Evolutionary conservation across 2,888 invertebrate species (phyloP).

Genomic region (Xestia ashworthii): DNA sequence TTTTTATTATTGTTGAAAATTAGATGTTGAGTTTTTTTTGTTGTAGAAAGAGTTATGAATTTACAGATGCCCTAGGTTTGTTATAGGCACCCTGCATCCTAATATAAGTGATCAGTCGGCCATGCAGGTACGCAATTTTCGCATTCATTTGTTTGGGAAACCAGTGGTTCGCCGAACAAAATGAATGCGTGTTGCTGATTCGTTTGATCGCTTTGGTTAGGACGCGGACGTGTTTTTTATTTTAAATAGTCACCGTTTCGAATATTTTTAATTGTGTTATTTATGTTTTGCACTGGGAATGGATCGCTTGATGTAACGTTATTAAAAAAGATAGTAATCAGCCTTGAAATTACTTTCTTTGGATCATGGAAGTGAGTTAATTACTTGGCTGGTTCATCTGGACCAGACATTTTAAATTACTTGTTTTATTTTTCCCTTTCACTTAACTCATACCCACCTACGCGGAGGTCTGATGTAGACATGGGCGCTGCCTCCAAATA

Average conservation of each 20-base stretch:
- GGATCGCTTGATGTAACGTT: not conserved
- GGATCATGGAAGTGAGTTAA: not conserved
- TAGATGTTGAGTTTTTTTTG: conserved; percentile 14
- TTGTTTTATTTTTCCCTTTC: not conserved
- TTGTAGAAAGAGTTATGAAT: conserved; percentile 14
- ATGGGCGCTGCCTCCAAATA: no score
- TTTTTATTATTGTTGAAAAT: conserved; percentile 16
- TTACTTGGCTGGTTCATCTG: not conserved
- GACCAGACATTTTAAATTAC: not conserved
- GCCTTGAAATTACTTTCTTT: not conserved
- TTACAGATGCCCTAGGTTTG: not conserved
- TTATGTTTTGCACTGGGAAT: not conserved
- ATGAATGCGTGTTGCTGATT: not conserved
- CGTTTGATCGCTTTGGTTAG: not conserved
- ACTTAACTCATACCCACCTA: no score
- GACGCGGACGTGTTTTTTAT: not conserved
- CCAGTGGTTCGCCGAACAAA: not conserved
- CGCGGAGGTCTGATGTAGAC: no score
- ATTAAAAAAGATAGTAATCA: not conserved
- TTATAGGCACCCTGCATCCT: not conserved
- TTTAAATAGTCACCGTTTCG: not conserved
- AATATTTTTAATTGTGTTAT: not conserved
- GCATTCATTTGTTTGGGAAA: not conserved
- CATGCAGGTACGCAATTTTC: no score
- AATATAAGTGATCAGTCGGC: not conserved